Base-by-base conservation (phyloP, 2,888 invertebrate species). In the Diaprepes abbreviatus region DNA sequence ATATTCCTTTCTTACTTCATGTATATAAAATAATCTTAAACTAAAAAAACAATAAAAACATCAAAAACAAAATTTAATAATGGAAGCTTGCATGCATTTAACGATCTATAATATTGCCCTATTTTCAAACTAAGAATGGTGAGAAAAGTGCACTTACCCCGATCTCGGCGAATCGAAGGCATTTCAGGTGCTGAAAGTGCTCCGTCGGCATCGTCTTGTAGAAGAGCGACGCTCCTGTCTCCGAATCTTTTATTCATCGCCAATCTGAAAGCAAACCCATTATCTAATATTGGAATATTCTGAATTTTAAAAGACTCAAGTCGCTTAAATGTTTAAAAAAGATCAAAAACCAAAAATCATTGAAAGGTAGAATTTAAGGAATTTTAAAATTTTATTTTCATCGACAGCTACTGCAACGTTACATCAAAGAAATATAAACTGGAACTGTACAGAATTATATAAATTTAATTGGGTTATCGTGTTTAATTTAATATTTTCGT, bases 101-200 rank as follows among this genome's bases (percentile, higher is more conserved):
- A 24, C 38, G 28, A 14, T 54, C 19, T 52, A 28, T 38, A 40
- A 14, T 63, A 52, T 38, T 33, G 12, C 28, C 58, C 58, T 14
- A 21, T 12, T 28, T 59, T 59, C 17, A 12, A 52, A 45, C 45
- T 38, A 62, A 62, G 17, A n/a, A 40, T 24, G 6, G 24, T 21
- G 24, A 5, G 9, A 43, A 24, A 58, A 45, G 38, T 7, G 60
- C 33, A 67, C 80, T 81, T 84, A 88, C 90, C 90, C 86, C 89
- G 84, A 76, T 89, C 89, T 75, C 90, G 83, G 81, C 91, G 80
- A 83, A 89, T 84, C 81, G 88, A 70, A 81, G 93, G 92, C 85
- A 93, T 89, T 85, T 94, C 94, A 14, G 93, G 93, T 16, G 93
- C 93, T 54, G 92, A 93, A 68, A 92, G 87, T 70, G 92, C 92